Evolutionary conservation across 1,140 invertebrate species (phyloP).

Genomic region (Orussus abietinus): DNA sequence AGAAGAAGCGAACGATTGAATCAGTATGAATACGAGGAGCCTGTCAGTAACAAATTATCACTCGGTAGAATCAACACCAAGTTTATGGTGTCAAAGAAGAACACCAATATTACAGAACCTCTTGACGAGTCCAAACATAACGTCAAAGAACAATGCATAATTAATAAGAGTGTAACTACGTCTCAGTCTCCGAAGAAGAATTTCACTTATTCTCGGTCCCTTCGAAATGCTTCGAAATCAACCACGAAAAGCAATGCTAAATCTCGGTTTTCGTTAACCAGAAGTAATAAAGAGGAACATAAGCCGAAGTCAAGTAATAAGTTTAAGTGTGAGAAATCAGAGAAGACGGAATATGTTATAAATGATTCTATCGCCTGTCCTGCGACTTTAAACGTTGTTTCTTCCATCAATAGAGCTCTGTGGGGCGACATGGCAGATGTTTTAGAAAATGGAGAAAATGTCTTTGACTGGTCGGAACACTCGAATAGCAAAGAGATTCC

Average conservation of each 20-base stretch:
- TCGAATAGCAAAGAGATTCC: slow-evolving; percentile 48
- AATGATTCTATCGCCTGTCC: too few species aligned
- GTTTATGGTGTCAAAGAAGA: too few species aligned
- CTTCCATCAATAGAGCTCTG: slow-evolving; percentile 39
- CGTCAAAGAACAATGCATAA: too few species aligned
- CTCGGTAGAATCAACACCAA: too few species aligned
- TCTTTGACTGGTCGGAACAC: slow-evolving; percentile 30
- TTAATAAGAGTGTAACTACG: slow-evolving; percentile 15
- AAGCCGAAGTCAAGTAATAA: slow-evolving; percentile 17
- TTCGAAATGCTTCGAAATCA: slow-evolving; percentile 28
- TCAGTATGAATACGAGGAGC: slow-evolving; percentile 40
- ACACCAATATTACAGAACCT: too few species aligned
- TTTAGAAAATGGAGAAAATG: slow-evolving; percentile 30
- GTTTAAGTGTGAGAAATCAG: slow-evolving; percentile 18
- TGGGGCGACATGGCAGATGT: slow-evolving; percentile 52
- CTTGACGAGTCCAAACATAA: too few species aligned
- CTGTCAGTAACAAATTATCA: slow-evolving; percentile 21
- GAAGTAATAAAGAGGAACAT: slow-evolving; percentile 17
- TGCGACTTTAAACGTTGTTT: background rate
- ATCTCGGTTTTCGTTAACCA: slow-evolving; percentile 3
- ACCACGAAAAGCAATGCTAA: slow-evolving; percentile 11
- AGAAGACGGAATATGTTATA: slow-evolving; percentile 15
- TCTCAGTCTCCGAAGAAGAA: slow-evolving; percentile 19
- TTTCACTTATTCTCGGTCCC: slow-evolving; percentile 20
- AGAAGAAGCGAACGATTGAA: slow-evolving; percentile 44